Conservation (phyloP, 1,140 invertebrate species). For the Arctopsyche grandis region DNA sequence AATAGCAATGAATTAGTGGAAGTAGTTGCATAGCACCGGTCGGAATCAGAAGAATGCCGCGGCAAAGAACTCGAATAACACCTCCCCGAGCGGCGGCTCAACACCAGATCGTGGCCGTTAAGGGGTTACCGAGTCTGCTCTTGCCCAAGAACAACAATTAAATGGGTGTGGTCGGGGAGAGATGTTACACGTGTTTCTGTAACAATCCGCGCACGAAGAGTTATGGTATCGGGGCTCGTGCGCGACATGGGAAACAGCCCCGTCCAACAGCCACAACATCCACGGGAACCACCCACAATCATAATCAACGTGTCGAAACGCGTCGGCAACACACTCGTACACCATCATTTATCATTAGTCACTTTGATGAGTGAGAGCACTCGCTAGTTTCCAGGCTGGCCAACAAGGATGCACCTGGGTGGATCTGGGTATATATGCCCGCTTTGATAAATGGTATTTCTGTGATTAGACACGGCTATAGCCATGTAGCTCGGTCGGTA, state of each 20-base stretch:
- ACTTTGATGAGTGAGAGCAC: neutral
- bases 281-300: neutral
- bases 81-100: neutral
- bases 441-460: conserved; percentile 3
- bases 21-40: neutral
- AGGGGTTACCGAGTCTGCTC: conserved; percentile 3
- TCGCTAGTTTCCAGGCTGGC: neutral
- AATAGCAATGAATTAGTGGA: neutral
- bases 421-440: neutral
- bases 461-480: no score
- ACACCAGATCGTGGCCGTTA: no score
- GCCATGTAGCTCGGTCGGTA: no score
- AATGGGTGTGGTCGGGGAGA: conserved; percentile 34
- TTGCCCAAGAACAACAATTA: conserved; percentile 38
- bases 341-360: conserved; percentile 17
- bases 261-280: neutral
- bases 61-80: neutral
- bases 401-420: no score
- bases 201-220: conserved; percentile 43
- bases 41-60: conserved; percentile 7
- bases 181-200: conserved; percentile 46
- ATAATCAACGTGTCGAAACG: conserved; percentile 27
- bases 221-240: conserved; percentile 25
- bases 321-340: neutral
- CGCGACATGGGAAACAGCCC: conserved; percentile 22